Base-by-base conservation (phyloP, 2,888 invertebrate species). In the Hemithea aestivaria region DNA sequence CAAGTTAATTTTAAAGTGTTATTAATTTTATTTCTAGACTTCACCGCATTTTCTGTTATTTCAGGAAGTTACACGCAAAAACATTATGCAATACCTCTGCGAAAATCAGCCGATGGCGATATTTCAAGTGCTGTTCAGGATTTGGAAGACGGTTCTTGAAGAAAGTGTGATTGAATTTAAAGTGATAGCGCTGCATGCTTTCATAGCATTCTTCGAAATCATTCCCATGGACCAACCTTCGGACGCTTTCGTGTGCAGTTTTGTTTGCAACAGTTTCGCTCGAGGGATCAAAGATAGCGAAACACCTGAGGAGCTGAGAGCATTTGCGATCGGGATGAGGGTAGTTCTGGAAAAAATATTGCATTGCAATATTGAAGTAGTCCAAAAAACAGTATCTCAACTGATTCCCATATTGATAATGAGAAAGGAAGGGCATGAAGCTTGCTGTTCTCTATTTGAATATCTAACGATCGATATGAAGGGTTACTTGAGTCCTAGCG, bases 161-260 rank as follows among this genome's bases (percentile, higher is more conserved):
- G 81, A 83, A 41, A 69, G 72, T 9, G 73, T 88, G 16, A 59
- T 76, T 4, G 89, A 90, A 48, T 81, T 87, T 25, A 90, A 89
- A 66, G 58, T 90, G 1, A 64, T 88, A 35, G 74, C 81, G 7
- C 73, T 93, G 23, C 87, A 91, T 56, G 84, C 89, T 0, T 92
- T 89, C 48, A 62, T 87, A 2, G 84, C 81, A 1, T 88, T 91
- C 45, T 68, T 88, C 6, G 70, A 85, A 10, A 63, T 85, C 21
- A 57, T 88, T 1, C 74, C 84, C 0, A 53, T 76, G n/a, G 63
- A 72, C 3, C 62, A 77, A 28, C 55, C 73, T 1, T 78, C 90
- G n/a, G 85, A 88, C 5, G 69, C 78, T 0, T 91, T 89, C 50
- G 60, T 92, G 7, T 77, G 90, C 23, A 85, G 89, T 51, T 91